Conservation (phyloP, 2,888 invertebrate species). For the Drosophila putrida region DNA sequence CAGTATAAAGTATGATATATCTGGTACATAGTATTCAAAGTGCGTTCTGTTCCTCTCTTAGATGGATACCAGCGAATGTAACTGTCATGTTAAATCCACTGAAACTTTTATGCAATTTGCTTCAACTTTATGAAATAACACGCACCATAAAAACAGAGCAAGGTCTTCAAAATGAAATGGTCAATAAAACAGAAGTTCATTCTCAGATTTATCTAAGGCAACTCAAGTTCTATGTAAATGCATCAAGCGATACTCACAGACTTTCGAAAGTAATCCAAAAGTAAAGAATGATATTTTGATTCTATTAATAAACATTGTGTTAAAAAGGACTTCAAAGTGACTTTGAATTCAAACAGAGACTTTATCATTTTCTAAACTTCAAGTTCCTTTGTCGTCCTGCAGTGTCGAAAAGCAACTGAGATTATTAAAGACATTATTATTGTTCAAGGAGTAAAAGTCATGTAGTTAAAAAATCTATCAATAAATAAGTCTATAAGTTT, state of each 20-base stretch:
- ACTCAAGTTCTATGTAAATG: neutral
- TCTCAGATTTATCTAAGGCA: neutral
- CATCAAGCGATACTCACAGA: neutral
- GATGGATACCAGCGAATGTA: conserved; percentile 29
- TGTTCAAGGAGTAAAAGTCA: too few relatives aligned
- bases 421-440: too few relatives aligned
- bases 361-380: too few relatives aligned
- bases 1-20: conserved; percentile 3
- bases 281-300: too few relatives aligned
- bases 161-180: conserved; percentile 27
- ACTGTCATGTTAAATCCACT: conserved; percentile 66
- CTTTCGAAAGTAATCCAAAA: neutral
- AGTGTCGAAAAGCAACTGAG: too few relatives aligned
- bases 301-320: too few relatives aligned
- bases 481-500: conserved; percentile 6
- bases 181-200: conserved; percentile 32
- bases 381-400: too few relatives aligned
- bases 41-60: neutral
- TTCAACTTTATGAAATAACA: conserved; percentile 61
- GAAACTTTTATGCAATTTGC: conserved; percentile 68
- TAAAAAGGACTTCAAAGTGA: too few relatives aligned
- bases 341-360: too few relatives aligned
- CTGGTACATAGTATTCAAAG: conserved; percentile 14
- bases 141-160: conserved; percentile 42
- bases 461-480: neutral